Evolutionary conservation across 35 echinoderm and acorn worm species (phyloP).

Genomic region (Eucidaris tribuloides): DNA sequence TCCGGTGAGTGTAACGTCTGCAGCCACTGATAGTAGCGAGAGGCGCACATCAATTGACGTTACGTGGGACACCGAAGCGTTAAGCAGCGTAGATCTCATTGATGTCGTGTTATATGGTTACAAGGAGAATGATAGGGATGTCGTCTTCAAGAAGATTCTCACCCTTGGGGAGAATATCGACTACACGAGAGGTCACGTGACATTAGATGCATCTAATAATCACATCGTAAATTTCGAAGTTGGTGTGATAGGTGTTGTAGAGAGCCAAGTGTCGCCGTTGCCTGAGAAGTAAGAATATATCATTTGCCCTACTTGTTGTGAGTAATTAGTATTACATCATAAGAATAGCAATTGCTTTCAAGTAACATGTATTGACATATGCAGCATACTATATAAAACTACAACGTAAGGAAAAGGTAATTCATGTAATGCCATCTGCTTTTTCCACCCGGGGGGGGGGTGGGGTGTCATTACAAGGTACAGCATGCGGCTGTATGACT

Average conservation of each 20-base stretch:
- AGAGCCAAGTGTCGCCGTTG: too few relatives aligned
- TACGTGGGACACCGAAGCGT: background rate
- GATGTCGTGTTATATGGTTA: constrained; percentile 15
- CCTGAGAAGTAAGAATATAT: too few relatives aligned
- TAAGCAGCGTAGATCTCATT: background rate
- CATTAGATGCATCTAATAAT: background rate
- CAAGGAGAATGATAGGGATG: background rate
- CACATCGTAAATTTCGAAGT: background rate
- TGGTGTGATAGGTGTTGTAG: background rate
- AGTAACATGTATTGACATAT: too few relatives aligned
- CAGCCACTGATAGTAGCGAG: background rate
- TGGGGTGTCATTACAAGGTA: too few relatives aligned
- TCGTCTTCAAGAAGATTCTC: background rate
- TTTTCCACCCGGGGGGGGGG: too few relatives aligned
- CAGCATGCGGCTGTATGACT: too few relatives aligned
- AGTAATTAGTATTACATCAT: too few relatives aligned
- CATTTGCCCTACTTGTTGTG: too few relatives aligned
- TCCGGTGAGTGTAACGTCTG: background rate
- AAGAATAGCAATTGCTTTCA: too few relatives aligned
- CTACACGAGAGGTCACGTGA: background rate
- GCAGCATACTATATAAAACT: too few relatives aligned
- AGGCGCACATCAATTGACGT: background rate
- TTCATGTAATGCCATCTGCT: too few relatives aligned
- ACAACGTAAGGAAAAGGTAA: too few relatives aligned
- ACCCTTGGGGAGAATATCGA: background rate